Percentiles rank a stretch among this genome's conserved stretches.
Conservation (phyloP, 2,113 vertebrate species). For the Oxygymnocypris stewartii region DNA sequence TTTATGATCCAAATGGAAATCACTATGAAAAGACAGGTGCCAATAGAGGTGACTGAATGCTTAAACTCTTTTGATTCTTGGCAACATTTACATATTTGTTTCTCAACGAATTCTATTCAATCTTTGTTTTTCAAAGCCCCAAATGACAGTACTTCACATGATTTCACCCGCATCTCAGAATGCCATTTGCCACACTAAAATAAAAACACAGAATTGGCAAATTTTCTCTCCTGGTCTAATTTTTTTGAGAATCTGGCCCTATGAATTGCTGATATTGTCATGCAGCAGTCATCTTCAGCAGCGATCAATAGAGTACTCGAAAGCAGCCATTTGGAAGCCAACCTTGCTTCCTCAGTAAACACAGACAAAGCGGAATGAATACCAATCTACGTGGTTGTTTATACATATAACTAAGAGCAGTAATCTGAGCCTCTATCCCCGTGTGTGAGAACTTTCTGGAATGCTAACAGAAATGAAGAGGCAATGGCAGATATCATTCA, state of each 20-base stretch:
- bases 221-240: constrained; percentile 42
- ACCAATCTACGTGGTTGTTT: constrained; percentile 58
- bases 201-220: constrained; percentile 37
- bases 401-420: constrained; percentile 62
- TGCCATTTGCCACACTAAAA: neutral
- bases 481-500: constrained; percentile 26
- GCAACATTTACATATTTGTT: constrained; percentile 43
- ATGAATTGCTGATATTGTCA: constrained; percentile 45
- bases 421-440: constrained; percentile 49
- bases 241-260: constrained; percentile 31
- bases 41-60: neutral
- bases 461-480: constrained; percentile 44
- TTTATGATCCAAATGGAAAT: constrained; percentile 27
- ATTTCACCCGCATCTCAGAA: neutral
- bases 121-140: constrained; percentile 15
- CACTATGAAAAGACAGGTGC: constrained; percentile 6
- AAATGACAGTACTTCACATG: constrained; percentile 24
- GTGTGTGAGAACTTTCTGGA: constrained; percentile 41
- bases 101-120: constrained; percentile 13
- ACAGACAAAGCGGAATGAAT: constrained; percentile 42
- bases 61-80: constrained; percentile 4
- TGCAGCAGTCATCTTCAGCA: constrained; percentile 45
- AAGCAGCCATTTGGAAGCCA: constrained; percentile 56
- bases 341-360: constrained; percentile 53
- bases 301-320: constrained; percentile 61